Evolutionary conservation across 2,113 vertebrate genomes (phyloP), one percentile per base, ranked within the genome.

Genomic region (Ctenomys sociabilis): DNA sequence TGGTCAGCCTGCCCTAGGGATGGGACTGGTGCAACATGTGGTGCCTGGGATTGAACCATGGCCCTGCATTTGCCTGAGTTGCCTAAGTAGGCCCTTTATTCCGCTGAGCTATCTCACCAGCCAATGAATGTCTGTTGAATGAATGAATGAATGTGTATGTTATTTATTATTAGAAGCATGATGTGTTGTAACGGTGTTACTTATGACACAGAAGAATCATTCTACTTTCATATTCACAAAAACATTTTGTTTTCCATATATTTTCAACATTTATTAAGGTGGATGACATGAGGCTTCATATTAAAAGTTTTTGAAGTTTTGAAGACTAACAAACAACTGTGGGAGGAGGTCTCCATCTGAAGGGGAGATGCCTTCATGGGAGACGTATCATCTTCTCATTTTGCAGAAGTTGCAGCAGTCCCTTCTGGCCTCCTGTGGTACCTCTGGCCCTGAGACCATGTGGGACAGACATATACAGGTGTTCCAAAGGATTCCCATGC

Each of bases 201-300:
- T 5, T 13, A 17, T 4, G 0, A 32, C 3, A 30, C 21, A 10
- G n/a, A 4, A 0, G 43, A 14, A 12, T 10, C 8, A 2, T 16
- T 64, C 3, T 40, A 1, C 22, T 0, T 1, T 35, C 24, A 22
- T 2, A 0, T 37, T 8, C 2, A 4, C 0, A 16, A 28, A 40
- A 0, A 3, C 17, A 3, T 30, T 0, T 19, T 30, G 1, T 2
- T 1, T 12, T 40, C 0, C 32, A 3, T 0, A 13, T 7, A 28
- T 32, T 0, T 49, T 9, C 0, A 1, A 21, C 75, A 32, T 32
- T 49, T 52, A 78, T 52, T 52, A 49, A 78, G 16, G 45, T 78
- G 35, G 13, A 3, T 11, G 14, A 8, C 52, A 32, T 11, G 6
- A 4, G 9, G 14, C 43, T n/a, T 30, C 52, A 63, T 13, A 11